A percentile compares a stretch with the other conserved stretches of the same genome.
These are phyloP conservation scores for Lepus europaeus DNA, from an alignment of 2,113 vertebrate genomes.

Conservation along the genomic window DNA sequence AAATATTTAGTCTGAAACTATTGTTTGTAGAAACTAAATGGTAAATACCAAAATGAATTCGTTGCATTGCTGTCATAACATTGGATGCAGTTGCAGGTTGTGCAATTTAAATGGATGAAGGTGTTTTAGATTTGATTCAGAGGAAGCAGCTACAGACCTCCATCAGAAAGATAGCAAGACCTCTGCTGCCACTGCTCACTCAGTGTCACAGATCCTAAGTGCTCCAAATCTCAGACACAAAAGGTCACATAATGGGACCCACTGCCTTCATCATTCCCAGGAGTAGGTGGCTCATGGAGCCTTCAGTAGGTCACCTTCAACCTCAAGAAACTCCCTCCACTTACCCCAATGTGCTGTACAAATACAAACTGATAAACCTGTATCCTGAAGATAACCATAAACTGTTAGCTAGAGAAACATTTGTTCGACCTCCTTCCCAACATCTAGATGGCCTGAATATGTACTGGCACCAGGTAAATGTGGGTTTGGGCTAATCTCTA, in stretches of 20 bases:
- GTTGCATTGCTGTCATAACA: neutral
- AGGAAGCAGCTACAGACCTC: neutral
- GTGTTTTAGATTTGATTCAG: neutral
- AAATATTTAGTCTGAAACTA: neutral
- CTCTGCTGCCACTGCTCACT: neutral
- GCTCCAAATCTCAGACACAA: neutral
- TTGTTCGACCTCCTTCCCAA: neutral
- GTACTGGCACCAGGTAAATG: neutral
- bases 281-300: neutral
- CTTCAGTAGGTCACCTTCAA: neutral
- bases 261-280: no score
- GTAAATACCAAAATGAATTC: neutral
- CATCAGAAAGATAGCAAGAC: neutral
- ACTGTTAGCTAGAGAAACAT: neutral
- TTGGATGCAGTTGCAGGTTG: neutral
- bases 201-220: neutral
- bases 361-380: neutral
- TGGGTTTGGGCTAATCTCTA: neutral
- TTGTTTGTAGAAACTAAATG: neutral
- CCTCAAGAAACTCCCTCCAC: neutral
- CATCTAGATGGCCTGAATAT: neutral
- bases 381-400: neutral
- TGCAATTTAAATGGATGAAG: neutral
- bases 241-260: no score
- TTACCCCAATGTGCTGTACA: no score